Evolutionary conservation across 1,140 invertebrate species (phyloP).

Genomic region (Idris sp.): DNA sequence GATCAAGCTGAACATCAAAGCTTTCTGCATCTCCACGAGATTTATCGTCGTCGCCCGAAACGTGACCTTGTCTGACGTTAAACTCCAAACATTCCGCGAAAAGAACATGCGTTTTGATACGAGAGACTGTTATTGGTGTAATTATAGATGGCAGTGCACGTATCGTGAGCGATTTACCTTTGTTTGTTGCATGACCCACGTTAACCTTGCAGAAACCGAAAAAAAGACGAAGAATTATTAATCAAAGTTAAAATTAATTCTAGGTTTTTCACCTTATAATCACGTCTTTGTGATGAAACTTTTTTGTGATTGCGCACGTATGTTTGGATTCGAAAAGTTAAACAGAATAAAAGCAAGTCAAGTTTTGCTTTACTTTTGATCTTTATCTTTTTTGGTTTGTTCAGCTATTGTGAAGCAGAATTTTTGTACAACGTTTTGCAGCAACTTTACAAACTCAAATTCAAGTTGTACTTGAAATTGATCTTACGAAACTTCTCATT

Average conservation of each 20-base stretch:
- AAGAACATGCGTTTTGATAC: constrained; percentile 10
- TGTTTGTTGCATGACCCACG: constrained; percentile 13
- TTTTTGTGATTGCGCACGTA: too few relatives aligned
- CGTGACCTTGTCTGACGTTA: constrained; percentile 23
- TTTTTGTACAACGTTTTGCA: too few relatives aligned
- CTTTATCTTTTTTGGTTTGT: too few relatives aligned
- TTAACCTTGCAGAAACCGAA: constrained; percentile 14
- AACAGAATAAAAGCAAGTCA: too few relatives aligned
- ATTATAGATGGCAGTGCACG: constrained; percentile 26
- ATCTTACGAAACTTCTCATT: too few relatives aligned
- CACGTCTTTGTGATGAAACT: too few relatives aligned
- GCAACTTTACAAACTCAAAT: too few relatives aligned
- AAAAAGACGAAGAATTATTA: background rate
- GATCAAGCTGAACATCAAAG: too few relatives aligned
- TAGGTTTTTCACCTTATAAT: background rate
- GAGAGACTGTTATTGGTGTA: constrained; percentile 13
- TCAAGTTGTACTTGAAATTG: too few relatives aligned
- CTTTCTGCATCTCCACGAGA: background rate
- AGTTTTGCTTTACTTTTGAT: too few relatives aligned
- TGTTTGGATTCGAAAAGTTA: too few relatives aligned
- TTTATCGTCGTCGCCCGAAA: constrained; percentile 19
- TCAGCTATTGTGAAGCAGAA: too few relatives aligned
- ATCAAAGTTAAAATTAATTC: constrained; percentile 24
- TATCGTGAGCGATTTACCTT: constrained; percentile 7
- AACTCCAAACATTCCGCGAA: constrained; percentile 34